Evolutionary conservation across 2,888 invertebrate genomes (phyloP).

Genomic region (Pristionchus fissidentatus): DNA sequence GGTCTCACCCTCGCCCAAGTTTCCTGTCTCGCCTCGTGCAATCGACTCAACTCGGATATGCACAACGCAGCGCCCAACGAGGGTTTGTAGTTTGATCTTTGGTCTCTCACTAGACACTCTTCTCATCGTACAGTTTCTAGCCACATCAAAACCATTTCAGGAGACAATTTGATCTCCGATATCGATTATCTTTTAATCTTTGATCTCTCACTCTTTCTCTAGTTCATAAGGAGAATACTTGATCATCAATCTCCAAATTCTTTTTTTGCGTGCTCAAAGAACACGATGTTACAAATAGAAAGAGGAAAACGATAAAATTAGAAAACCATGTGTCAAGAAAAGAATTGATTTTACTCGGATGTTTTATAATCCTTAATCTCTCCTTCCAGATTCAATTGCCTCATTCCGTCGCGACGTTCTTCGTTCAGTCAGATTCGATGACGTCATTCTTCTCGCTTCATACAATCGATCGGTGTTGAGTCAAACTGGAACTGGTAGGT

Average conservation of each 20-base stretch:
- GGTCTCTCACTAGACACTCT: background rate
- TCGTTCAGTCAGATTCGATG: constrained; percentile 60
- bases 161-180: too few species aligned
- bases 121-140: too few species aligned
- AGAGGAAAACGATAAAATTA: too few species aligned
- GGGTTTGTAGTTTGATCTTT: constrained; percentile 30
- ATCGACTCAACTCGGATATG: constrained; percentile 71
- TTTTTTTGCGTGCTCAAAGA: background rate
- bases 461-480: constrained; percentile 75
- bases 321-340: background rate
- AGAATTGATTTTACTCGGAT: background rate
- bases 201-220: background rate
- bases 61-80: constrained; percentile 54
- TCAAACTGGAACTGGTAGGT: constrained; percentile 76
- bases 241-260: too few species aligned
- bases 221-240: too few species aligned
- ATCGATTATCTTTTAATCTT: background rate
- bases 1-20: constrained; percentile 73
- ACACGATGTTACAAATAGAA: background rate
- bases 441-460: constrained; percentile 73
- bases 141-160: too few species aligned
- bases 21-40: constrained; percentile 76
- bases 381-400: constrained; percentile 54
- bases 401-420: constrained; percentile 57
- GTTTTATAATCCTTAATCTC: background rate